These are phyloP conservation scores for Malacoraja senta DNA, from an alignment of 2,797 vertebrate genomes.

Conservation along the genomic window DNA sequence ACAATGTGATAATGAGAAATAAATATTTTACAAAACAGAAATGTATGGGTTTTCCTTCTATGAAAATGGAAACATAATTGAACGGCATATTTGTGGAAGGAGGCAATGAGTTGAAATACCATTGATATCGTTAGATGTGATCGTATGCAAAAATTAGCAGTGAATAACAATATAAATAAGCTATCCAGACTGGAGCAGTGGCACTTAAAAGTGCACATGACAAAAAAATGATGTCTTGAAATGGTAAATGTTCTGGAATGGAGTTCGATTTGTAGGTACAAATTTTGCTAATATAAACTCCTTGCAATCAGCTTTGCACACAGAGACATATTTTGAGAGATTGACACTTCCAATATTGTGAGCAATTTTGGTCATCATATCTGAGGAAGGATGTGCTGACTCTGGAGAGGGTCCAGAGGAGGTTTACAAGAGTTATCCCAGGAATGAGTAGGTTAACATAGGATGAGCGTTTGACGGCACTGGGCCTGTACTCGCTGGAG, in stretches of 20 bases:
- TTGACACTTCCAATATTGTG: neutral
- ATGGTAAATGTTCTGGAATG: neutral
- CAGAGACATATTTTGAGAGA: neutral
- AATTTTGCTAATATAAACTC: neutral
- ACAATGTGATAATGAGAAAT: neutral
- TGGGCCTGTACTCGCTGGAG: no score
- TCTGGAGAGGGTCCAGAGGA: no score
- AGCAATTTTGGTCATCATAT: no score
- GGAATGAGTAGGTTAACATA: no score
- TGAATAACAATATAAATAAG: neutral
- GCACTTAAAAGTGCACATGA: neutral
- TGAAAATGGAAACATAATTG: neutral
- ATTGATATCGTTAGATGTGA: neutral
- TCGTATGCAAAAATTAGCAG: neutral
- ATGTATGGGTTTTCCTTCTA: neutral
- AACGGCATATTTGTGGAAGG: neutral
- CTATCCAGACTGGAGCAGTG: neutral
- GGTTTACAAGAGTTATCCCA: no score
- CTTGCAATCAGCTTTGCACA: neutral
- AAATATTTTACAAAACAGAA: neutral
- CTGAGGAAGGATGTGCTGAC: no score
- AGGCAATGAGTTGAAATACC: neutral
- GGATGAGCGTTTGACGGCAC: no score
- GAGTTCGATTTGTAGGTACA: neutral
- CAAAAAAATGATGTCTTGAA: neutral